phyloP scores from a whole-genome alignment of 2,888 invertebrate species.

The Horisme vitalbata region DNA sequence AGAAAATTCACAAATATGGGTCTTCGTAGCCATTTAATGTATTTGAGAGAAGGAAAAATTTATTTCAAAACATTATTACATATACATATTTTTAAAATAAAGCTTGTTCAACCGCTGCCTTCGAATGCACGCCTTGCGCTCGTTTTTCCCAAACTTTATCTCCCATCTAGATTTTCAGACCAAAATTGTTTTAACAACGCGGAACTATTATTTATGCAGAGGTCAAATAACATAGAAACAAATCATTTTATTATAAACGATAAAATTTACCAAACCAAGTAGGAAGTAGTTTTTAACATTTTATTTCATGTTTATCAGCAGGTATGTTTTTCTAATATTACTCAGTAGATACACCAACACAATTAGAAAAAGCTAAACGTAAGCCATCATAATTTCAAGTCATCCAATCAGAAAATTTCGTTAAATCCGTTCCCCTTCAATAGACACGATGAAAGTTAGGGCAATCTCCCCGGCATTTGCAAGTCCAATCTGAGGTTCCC shows the following conservation, averaged over 20 bases:
- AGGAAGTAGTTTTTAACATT: no score
- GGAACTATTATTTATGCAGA: not conserved
- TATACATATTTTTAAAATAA: not conserved
- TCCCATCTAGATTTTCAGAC: not conserved
- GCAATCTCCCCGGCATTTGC: slow-evolving; percentile 21
- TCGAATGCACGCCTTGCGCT: not conserved
- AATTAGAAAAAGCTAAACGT: no score
- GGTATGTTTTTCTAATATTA: no score
- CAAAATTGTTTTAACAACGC: slow-evolving; percentile 2
- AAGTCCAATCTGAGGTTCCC: slow-evolving; percentile 23
- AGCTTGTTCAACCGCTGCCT: not conserved
- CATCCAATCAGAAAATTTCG: slow-evolving; percentile 15
- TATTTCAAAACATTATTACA: not conserved
- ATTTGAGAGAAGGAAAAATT: not conserved
- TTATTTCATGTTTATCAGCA: no score
- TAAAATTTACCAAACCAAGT: no score
- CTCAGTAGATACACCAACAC: no score
- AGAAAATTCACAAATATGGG: no score
- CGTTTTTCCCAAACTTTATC: slow-evolving; percentile 5
- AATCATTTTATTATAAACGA: no score
- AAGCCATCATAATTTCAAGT: not conserved
- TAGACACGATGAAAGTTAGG: slow-evolving; percentile 20
- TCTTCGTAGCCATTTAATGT: no score
- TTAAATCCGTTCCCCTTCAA: slow-evolving; percentile 12
- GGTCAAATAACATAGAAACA: not conserved